Evolutionary conservation across 2,888 invertebrate species (phyloP).

Genomic region (Oligia fasciuncula): DNA sequence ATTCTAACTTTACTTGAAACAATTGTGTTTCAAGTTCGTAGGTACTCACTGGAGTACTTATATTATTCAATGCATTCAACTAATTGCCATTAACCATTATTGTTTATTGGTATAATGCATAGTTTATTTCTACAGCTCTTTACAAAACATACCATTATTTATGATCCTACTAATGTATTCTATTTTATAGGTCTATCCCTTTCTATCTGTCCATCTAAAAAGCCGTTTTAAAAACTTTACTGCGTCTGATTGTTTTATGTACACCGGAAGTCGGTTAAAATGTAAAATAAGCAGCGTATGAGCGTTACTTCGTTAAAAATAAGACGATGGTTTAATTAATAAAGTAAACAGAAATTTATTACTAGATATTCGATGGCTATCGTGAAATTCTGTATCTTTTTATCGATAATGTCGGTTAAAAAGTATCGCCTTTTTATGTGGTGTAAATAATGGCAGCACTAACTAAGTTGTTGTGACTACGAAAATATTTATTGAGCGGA

Average conservation of each 20-base stretch:
- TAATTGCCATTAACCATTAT: constrained; percentile 39
- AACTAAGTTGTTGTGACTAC: constrained; percentile 17
- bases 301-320: constrained; percentile 49
- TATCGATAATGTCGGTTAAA: constrained; percentile 43
- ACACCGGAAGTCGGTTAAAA: constrained; percentile 59
- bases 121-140: constrained; percentile 20
- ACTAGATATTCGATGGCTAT: constrained; percentile 56
- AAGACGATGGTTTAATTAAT: constrained; percentile 55
- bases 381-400: constrained; percentile 42
- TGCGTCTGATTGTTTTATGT: constrained; percentile 63
- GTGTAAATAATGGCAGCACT: constrained; percentile 17
- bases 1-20: background rate
- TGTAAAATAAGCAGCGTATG: constrained; percentile 41
- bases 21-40: background rate
- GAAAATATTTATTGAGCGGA: constrained; percentile 43
- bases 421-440: constrained; percentile 46
- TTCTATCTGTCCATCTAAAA: constrained; percentile 54
- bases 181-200: constrained; percentile 52
- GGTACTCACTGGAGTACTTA: background rate
- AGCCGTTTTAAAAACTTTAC: constrained; percentile 52
- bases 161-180: constrained; percentile 52
- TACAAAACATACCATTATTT: constrained; percentile 47
- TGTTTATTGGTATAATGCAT: constrained; percentile 14
- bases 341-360: constrained; percentile 57
- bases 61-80: constrained; percentile 11